Evolutionary conservation across 2,113 vertebrate species (phyloP), one percentile per base, ranked within the genome.

Genomic region (Astatotilapia flaviijosephi): DNA sequence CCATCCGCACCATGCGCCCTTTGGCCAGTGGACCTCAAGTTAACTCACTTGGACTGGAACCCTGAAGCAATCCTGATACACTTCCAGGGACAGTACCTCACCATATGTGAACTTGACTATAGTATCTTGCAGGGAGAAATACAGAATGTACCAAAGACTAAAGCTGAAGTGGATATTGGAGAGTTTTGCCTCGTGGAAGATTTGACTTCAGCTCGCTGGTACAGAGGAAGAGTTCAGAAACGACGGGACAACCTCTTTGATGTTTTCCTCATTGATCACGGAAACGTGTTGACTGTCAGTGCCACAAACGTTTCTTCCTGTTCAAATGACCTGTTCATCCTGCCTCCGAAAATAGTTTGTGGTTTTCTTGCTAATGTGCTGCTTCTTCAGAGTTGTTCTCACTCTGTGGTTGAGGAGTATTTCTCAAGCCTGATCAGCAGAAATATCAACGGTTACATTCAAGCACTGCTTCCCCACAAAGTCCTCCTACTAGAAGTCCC

Each of bases 321-420:
- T 81, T 95, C 93, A 80, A 93, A 94, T 35, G 95, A 97, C 23
- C 86, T 99, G 15, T 97, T 98, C 91, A 96, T 95, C 15, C 94
- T 99, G 23, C 98, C 98, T 62, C 97, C 98, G 6, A 97, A 97
- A 84, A 94, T 97, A 9, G 85, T 97, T 54, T 96, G 94, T 86
- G 98, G 98, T 3, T 93, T 98, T 95, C 97, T 99, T 94, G 96
- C 98, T 80, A 98, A 97, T 87, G 93, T 99, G 73, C 93, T 99
- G 77, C 97, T 98, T 54, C 23, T 96, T 89, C 94, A 93, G 47
- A 92, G 96, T 83, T 96, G 86, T 88, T 97, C 97, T 96, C 21
- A 90, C 82, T 90, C 95, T 37, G 94, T 95, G 47, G 94, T 97
- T 11, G 26, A 97, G 31, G 95, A 96, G 45, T 99, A 97, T 91